phyloP scores from a whole-genome alignment of 1,140 invertebrate genomes.

The Magallana ariakensis region DNA sequence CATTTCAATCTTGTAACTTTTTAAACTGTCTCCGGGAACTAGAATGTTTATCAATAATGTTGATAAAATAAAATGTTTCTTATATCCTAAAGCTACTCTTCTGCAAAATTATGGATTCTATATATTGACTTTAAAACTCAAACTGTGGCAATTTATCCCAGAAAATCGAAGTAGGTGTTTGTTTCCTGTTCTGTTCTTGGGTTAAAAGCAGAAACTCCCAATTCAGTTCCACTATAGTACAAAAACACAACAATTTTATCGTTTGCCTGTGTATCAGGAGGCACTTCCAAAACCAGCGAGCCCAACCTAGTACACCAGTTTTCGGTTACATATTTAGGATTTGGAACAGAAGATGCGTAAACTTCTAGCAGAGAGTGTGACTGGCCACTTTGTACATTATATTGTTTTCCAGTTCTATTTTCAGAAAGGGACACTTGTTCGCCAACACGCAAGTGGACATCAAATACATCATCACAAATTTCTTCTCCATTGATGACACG shows the following conservation, averaged over 20 bases:
- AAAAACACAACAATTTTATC: slow-evolving; percentile 54
- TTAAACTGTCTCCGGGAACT: too few relatives aligned
- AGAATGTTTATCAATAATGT: too few relatives aligned
- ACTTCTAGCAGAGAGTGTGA: slow-evolving; percentile 44
- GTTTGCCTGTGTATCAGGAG: slow-evolving; percentile 28
- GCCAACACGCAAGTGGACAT: slow-evolving; percentile 57
- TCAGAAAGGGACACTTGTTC: slow-evolving; percentile 48
- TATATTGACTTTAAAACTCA: too few relatives aligned
- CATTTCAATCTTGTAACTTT: too few relatives aligned
- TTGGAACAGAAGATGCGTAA: slow-evolving; percentile 41
- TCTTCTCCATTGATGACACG: slow-evolving; percentile 27
- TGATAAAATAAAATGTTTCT: too few relatives aligned
- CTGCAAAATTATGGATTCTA: too few relatives aligned
- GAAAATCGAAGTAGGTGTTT: slow-evolving; percentile 60
- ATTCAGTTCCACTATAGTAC: slow-evolving; percentile 61
- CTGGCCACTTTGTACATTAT: slow-evolving; percentile 16
- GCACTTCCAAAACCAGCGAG: slow-evolving; percentile 49
- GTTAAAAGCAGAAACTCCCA: slow-evolving; percentile 55
- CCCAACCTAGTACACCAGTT: slow-evolving; percentile 52
- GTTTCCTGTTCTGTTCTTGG: slow-evolving; percentile 45
- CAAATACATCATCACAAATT: slow-evolving; percentile 58
- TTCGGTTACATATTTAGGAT: slow-evolving; percentile 54
- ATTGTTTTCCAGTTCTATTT: slow-evolving; percentile 29
- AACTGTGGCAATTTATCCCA: slow-evolving; percentile 11
- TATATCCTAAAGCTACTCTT: too few relatives aligned